Evolutionary conservation across 2,888 invertebrate species (phyloP), one percentile per base, ranked within the genome.

Genomic region (Watsonalla cultraria): DNA sequence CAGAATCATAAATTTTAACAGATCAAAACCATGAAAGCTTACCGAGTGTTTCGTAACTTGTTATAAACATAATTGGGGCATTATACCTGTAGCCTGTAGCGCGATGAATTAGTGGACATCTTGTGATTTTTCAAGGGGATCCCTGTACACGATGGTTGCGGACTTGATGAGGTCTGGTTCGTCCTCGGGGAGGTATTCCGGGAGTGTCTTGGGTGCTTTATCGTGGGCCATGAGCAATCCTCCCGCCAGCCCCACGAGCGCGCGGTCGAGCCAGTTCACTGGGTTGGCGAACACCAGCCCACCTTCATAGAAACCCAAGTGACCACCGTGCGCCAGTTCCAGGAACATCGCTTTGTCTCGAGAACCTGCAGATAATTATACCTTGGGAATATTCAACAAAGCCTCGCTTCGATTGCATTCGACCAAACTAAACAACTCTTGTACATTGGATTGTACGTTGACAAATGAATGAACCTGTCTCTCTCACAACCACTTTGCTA

Each of bases 241-340:
- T 9, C 96, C 96, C 0, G 95, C 93, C 57, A 97, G 90, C 2
- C 96, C 94, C 0, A 97, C 95, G n/a, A 97, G 88, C 0, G 97
- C 94, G 47, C 96, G 93, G 87, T 98, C 98, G 57, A 98, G 87
- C 98, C 98, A 98, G 56, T 97, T 97, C 55, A 97, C 95, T 0
- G 96, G 95, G 76, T 97, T 96, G 0, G 98, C 98, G 81, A 96
- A 95, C 0, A 97, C 77, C 34, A 95, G 84, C 14, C 97, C 97
- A 8, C 97, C 97, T 86, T 98, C 98, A 80, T 97, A 97, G 86
- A 97, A 98, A 15, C 98, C 98, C 62, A 98, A 92, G 85, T 98
- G 98, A 5, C 98, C 98, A 9, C 98, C 98, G 80, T 98, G 98
- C 8, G 96, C 94, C 33, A 97, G 87, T 78, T 96, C 95, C 54